Base-by-base conservation (phyloP, 2,113 vertebrate genomes). In the Procapra przewalskii region DNA sequence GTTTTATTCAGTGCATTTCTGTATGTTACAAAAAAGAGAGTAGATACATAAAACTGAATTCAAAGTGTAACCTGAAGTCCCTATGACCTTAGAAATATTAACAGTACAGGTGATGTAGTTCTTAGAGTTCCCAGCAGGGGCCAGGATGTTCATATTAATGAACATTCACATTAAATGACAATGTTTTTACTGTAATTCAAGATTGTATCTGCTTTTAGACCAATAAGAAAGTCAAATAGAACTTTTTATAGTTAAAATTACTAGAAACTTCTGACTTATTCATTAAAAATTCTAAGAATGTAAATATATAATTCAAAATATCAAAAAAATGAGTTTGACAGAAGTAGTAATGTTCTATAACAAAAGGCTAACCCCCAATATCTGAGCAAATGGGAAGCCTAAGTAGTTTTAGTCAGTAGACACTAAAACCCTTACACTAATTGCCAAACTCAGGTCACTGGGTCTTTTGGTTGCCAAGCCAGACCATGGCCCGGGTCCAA, bases 51-150 rank as follows among this genome's bases (percentile, higher is more conserved):
- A 82, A 93, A 54, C 7, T 45, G 15, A 95, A 88, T 59, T 96
- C 54, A 67, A 82, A 11, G 29, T 60, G 90, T 96, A 90, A 80
- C 33, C 25, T 89, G 6, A 94, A 94, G 77, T 88, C 71, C 21
- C 59, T 19, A 55, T 45, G 48, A 81, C 59, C 82, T 95, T 71
- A 67, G 54, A 89, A 91, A 96, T 87, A 75, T 33, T 89, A 36
- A 33, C 9, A 40, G 29, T 19, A 54, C 36, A 81, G 87, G 48
- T 52, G 50, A 79, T 97, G 98, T 59, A 98, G 62, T 98, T 98
- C 97, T 96, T 48, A 82, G 23, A 90, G 75, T 57, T 96, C 80
- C 98, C 98, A 98, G 97, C 91, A 98, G 98, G 50, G 98, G 98
- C 55, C 96, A 98, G 98, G 93, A 94, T 96, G 85, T 87, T 94